These are phyloP conservation scores for Bombycilla garrulus DNA, from an alignment of 2,113 vertebrate species.

Conservation along the genomic window DNA sequence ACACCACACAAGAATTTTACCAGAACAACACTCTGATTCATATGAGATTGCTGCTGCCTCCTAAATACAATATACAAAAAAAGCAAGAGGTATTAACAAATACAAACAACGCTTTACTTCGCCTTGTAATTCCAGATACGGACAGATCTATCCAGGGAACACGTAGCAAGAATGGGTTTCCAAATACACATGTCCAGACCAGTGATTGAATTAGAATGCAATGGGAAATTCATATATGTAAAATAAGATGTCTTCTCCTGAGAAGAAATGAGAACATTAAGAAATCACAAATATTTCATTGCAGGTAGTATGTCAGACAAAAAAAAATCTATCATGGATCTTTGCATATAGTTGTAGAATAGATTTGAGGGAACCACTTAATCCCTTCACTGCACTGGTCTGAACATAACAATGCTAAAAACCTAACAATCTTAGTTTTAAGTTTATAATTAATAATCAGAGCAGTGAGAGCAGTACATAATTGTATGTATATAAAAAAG, in stretches of 20 bases:
- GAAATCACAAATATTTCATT: background rate
- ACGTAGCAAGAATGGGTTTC: slow-evolving; percentile 89
- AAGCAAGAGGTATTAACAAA: background rate
- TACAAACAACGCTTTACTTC: slow-evolving; percentile 77
- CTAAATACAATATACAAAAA: background rate
- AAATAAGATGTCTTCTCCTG: slow-evolving; percentile 83
- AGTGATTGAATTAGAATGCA: slow-evolving; percentile 86
- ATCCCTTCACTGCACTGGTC: background rate
- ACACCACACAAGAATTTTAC: background rate
- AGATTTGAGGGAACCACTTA: background rate
- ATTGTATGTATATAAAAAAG: background rate
- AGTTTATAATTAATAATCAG: background rate
- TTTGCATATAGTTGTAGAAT: background rate
- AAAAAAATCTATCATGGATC: background rate
- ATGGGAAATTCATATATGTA: slow-evolving; percentile 81
- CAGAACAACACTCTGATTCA: background rate
- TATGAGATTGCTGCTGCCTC: background rate
- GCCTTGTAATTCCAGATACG: slow-evolving; percentile 94
- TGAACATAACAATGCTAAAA: background rate
- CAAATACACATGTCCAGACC: slow-evolving; percentile 86
- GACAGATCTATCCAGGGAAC: slow-evolving; percentile 89
- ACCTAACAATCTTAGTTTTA: background rate
- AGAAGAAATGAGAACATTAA: background rate
- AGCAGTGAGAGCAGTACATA: background rate
- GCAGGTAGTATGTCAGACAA: background rate